Evolutionary conservation across 2,113 vertebrate genomes (phyloP), one percentile per base, ranked within the genome.

Genomic region (Paradoxurus hermaphroditus): DNA sequence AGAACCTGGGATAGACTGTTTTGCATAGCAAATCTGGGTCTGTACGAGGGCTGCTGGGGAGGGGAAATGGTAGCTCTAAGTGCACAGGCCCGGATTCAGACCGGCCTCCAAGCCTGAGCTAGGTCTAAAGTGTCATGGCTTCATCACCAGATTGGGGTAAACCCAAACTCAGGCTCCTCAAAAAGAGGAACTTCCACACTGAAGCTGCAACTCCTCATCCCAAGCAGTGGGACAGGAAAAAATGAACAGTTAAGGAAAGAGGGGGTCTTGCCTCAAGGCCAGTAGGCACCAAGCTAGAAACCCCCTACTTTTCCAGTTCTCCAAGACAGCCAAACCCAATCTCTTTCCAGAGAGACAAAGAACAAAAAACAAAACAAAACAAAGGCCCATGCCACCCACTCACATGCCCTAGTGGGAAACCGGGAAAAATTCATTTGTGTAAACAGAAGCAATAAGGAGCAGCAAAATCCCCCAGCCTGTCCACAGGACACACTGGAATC

Each of bases 1-100:
- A 96, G 92, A 97, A 96, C 72, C 95, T 97, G 94, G 94, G 87
- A 91, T 91, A 96, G 86, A 95, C 86, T 96, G 70, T 98, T 98
- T 99, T 99, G 98, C 99, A 99, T 99, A 99, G 99, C 98, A 97
- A 98, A 98, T 95, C 78, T 97, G 97, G 98, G 98, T 98, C 97
- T 98, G 78, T 96, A 95, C 81, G 95, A 96, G 72, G 98, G 97
- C 87, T 93, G 97, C 96, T 93, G 72, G 82, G 44, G 79, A 97
- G 90, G 97, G 96, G 0, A 36, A 96, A 95, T 82, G 90, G 81
- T 90, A 91, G 56, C 78, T 96, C 15, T 93, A 94, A 95, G 79
- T 90, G 46, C 79, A 90, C 34, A 98, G 86, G 90, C 90, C 92
- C 63, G 51, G 81, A 88, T 78, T 94, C 70, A 95, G 79, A 96